Evolutionary conservation across 2,797 vertebrate species (phyloP).

Genomic region (Galagoides demidoff): DNA sequence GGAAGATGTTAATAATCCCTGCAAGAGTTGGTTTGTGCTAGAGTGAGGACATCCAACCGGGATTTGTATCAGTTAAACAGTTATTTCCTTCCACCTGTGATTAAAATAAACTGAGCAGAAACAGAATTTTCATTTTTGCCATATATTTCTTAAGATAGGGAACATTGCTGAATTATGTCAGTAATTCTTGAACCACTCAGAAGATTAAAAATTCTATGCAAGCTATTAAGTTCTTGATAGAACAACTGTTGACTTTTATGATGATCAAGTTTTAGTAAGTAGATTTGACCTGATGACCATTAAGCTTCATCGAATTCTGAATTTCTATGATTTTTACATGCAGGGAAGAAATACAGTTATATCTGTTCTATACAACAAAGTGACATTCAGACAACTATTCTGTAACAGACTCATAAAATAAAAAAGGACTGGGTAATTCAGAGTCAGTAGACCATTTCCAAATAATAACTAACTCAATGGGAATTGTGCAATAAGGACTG

Average conservation of each 20-base stretch:
- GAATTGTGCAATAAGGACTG: neutral
- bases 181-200: slow-evolving; percentile 17
- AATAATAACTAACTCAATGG: neutral
- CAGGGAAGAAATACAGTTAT: neutral
- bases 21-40: neutral
- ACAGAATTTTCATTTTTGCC: neutral
- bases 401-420: neutral
- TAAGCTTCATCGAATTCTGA: neutral
- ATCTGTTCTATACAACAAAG: neutral
- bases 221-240: neutral
- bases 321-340: neutral
- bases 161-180: slow-evolving; percentile 38
- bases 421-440: neutral
- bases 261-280: neutral
- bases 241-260: neutral
- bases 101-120: slow-evolving; percentile 67
- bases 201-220: neutral
- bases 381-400: slow-evolving; percentile 16
- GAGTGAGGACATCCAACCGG: neutral
- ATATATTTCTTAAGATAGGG: slow-evolving; percentile 10
- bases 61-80: slow-evolving; percentile 50
- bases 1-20: slow-evolving; percentile 42
- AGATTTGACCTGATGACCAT: neutral
- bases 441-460: slow-evolving; percentile 27
- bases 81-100: slow-evolving; percentile 51